Conservation (phyloP, 2,888 invertebrate genomes). For the Megaustenia siamemsis region DNA sequence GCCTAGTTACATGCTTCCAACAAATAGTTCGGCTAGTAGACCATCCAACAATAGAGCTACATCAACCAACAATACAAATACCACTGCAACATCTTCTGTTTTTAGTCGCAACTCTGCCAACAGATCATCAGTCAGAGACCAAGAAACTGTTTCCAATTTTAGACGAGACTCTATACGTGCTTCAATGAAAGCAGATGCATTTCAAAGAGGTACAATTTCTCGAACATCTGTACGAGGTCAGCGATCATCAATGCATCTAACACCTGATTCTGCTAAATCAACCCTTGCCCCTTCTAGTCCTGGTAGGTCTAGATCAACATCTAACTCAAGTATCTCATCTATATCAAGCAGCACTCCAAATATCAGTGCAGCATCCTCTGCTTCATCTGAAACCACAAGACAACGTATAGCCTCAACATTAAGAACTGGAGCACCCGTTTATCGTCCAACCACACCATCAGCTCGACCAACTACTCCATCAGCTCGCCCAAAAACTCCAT, state of each 20-base stretch:
- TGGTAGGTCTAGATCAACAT: slow-evolving; percentile 41
- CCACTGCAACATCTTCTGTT: slow-evolving; percentile 26
- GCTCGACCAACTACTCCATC: slow-evolving; percentile 50
- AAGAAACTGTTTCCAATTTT: slow-evolving; percentile 37
- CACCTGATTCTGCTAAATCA: slow-evolving; percentile 22
- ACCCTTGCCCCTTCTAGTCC: slow-evolving; percentile 54
- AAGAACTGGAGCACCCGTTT: slow-evolving; percentile 3
- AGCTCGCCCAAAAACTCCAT: slow-evolving; percentile 47
- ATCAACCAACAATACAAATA: slow-evolving; percentile 45
- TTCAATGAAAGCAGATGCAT: slow-evolving; percentile 60
- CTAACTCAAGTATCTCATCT: slow-evolving; percentile 51
- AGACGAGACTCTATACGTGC: slow-evolving; percentile 58
- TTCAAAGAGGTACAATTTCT: slow-evolving; percentile 50
- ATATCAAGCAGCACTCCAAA: slow-evolving; percentile 62
- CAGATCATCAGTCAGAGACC: slow-evolving; percentile 53
- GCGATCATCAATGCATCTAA: slow-evolving; percentile 33
- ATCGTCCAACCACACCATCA: slow-evolving; percentile 56
- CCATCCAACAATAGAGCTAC: slow-evolving; percentile 52
- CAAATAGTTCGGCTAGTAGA: slow-evolving; percentile 61
- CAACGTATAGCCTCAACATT: slow-evolving; percentile 51
- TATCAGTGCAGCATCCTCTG: slow-evolving; percentile 6
- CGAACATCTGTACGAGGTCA: slow-evolving; percentile 54
- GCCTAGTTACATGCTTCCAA: slow-evolving; percentile 73
- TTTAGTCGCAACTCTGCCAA: slow-evolving; percentile 52
- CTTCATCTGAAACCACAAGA: slow-evolving; percentile 57